phyloP scores from a whole-genome alignment of 2,888 invertebrate genomes.

The Synanthedon vespiformis region DNA sequence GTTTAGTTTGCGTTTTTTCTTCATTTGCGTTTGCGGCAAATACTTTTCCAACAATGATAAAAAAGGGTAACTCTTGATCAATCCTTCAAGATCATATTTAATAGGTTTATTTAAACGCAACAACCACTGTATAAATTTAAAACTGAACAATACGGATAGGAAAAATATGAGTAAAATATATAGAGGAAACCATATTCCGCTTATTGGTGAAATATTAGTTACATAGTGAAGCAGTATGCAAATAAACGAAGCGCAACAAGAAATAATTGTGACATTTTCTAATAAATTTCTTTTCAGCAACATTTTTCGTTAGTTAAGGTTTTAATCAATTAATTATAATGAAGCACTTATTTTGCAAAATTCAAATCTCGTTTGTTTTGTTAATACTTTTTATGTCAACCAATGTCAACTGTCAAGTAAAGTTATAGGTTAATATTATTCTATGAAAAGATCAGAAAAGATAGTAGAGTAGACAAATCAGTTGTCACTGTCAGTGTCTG shows the following conservation, averaged over 20 bases:
- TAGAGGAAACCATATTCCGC: slow-evolving; percentile 52
- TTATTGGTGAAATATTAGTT: slow-evolving; percentile 51
- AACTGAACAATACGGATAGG: slow-evolving; percentile 55
- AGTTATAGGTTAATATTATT: no score
- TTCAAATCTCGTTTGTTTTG: neutral
- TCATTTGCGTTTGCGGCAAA: slow-evolving; percentile 25
- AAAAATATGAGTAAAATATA: slow-evolving; percentile 51
- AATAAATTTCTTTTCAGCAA: slow-evolving; percentile 45
- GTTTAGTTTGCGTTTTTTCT: slow-evolving; percentile 4
- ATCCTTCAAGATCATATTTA: slow-evolving; percentile 42
- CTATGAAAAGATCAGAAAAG: no score
- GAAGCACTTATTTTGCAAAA: neutral
- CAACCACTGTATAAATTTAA: slow-evolving; percentile 65
- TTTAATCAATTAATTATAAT: neutral
- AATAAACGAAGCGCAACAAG: slow-evolving; percentile 34
- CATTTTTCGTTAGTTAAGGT: slow-evolving; percentile 22
- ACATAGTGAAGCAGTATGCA: slow-evolving; percentile 42
- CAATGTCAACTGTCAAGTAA: neutral
- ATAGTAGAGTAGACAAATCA: no score
- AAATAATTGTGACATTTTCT: slow-evolving; percentile 37
- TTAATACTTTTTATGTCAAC: neutral
- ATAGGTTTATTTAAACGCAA: slow-evolving; percentile 64
- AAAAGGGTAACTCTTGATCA: slow-evolving; percentile 34
- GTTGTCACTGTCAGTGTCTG: no score
- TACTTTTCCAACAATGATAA: slow-evolving; percentile 22